phyloP scores from a whole-genome alignment of 2,888 invertebrate species.

The Macrophya annulata region DNA sequence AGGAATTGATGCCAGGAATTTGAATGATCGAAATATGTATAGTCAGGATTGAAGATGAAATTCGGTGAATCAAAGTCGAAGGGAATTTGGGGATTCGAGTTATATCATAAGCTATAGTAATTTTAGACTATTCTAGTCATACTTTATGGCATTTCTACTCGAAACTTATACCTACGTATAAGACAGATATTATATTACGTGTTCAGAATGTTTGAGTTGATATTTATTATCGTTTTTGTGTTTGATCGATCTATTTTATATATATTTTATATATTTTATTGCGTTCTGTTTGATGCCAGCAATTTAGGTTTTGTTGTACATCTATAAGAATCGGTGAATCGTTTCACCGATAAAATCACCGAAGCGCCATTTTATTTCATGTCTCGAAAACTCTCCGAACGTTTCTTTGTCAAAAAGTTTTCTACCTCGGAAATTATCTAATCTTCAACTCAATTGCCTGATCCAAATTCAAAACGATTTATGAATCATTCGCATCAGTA shows the following conservation, averaged over 20 bases:
- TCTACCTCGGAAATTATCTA: not conserved
- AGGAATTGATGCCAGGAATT: slow-evolving; percentile 6
- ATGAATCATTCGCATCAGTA: slow-evolving; percentile 31
- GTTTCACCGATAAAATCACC: not conserved
- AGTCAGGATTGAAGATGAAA: not conserved
- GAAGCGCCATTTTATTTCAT: not conserved
- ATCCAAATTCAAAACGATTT: not conserved
- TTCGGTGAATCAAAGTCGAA: slow-evolving; percentile 30
- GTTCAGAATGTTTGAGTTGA: not conserved
- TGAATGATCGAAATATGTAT: slow-evolving; percentile 23
- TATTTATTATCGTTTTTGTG: not conserved
- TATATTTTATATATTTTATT: slow-evolving; percentile 26
- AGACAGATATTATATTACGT: slow-evolving; percentile 19
- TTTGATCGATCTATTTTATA: slow-evolving; percentile 39
- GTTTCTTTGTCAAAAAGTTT: not conserved
- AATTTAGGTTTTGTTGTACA: not conserved
- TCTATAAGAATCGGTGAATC: not conserved
- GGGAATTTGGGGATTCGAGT: not conserved
- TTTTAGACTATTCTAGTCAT: not conserved
- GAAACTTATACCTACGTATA: too few species aligned
- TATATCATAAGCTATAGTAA: too few species aligned
- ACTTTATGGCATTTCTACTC: not conserved
- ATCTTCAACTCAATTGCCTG: slow-evolving; percentile 16
- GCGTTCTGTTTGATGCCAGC: not conserved
- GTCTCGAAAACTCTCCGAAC: not conserved